These are phyloP conservation scores for Pantherophis vulpinus DNA, from an alignment of 2,797 vertebrate genomes.

Conservation along the genomic window DNA sequence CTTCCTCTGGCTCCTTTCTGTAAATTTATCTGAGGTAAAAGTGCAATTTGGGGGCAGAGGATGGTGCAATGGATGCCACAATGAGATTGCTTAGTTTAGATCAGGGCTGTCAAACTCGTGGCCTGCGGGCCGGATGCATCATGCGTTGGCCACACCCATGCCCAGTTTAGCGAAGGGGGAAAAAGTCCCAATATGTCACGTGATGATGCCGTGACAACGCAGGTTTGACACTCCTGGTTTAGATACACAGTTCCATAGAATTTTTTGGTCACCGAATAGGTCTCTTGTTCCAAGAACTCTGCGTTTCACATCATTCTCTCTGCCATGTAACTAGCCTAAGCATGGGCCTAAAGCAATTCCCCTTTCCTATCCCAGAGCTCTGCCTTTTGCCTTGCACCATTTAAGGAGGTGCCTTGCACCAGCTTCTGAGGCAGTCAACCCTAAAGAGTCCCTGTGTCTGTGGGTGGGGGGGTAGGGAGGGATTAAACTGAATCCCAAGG, in stretches of 20 bases:
- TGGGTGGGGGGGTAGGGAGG: not conserved
- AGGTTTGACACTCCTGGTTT: not conserved
- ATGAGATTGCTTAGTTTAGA: not conserved
- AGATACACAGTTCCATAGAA: not conserved
- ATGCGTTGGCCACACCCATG: too few relatives aligned
- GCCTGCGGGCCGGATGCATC: too few relatives aligned
- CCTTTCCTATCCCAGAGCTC: not conserved
- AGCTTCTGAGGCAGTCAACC: not conserved
- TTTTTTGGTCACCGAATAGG: not conserved
- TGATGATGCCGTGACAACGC: rapidly evolving
- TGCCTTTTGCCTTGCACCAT: not conserved
- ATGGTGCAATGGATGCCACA: not conserved
- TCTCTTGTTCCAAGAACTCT: not conserved
- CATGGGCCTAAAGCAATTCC: not conserved
- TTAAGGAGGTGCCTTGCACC: not conserved
- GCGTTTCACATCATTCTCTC: not conserved
- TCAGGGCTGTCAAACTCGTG: too few relatives aligned
- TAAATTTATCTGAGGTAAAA: not conserved
- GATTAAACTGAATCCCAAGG: slow-evolving; percentile 18
- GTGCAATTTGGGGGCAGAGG: not conserved
- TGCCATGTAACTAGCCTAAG: not conserved
- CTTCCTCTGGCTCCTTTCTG: not conserved
- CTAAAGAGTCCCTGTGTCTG: not conserved
- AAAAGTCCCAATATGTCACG: too few relatives aligned
- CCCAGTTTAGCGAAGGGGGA: too few relatives aligned